Evolutionary conservation across 2,888 invertebrate species (phyloP).

Genomic region (Protodeltote pygarga): DNA sequence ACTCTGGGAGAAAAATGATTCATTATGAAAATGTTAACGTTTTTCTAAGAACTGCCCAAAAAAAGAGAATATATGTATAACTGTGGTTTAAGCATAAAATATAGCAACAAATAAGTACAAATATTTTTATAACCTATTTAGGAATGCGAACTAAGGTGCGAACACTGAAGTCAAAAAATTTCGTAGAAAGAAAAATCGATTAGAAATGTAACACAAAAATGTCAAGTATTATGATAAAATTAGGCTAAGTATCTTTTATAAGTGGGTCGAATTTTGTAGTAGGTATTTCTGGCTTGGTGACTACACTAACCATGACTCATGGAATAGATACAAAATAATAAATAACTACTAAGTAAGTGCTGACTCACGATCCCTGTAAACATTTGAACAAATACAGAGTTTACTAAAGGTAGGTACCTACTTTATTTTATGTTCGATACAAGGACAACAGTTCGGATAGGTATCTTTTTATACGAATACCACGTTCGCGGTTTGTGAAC

Average conservation of each 20-base stretch:
- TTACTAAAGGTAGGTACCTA: too few relatives aligned
- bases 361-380: conserved; percentile 35
- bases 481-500: too few relatives aligned
- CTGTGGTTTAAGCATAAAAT: too few relatives aligned
- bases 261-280: conserved; percentile 12
- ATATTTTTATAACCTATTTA: too few relatives aligned
- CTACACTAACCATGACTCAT: conserved; percentile 26
- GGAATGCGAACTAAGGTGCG: too few relatives aligned
- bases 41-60: too few relatives aligned
- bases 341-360: conserved; percentile 15
- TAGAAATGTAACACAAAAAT: conserved; percentile 12
- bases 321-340: conserved; percentile 16
- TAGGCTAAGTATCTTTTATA: conserved; percentile 24
- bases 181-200: neutral
- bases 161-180: too few relatives aligned
- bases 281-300: conserved; percentile 8
- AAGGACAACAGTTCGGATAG: conserved; percentile 3
- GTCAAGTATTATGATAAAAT: conserved; percentile 18
- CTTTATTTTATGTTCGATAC: neutral
- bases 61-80: too few relatives aligned
- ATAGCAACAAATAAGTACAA: too few relatives aligned
- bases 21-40: too few relatives aligned
- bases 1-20: too few relatives aligned
- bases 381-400: conserved; percentile 1
- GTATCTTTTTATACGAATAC: too few relatives aligned